Evolutionary conservation across 2,888 invertebrate genomes (phyloP).

Genomic region (Idaea biselata): DNA sequence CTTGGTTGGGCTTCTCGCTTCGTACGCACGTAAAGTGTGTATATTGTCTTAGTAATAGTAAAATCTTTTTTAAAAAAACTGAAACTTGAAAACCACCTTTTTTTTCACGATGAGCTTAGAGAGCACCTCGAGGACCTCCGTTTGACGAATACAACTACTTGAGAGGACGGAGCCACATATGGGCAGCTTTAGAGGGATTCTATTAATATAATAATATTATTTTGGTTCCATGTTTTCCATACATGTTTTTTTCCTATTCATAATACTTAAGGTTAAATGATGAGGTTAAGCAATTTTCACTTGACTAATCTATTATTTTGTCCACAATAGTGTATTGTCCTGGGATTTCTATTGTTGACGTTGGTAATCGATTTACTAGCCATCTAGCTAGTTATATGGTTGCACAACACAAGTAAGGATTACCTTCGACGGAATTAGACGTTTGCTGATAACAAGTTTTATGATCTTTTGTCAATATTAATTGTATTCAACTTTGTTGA

Average conservation of each 20-base stretch:
- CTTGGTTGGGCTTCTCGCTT: too few relatives aligned
- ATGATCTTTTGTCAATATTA: background rate
- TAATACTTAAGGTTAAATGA: background rate
- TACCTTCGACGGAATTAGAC: background rate
- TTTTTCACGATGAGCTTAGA: too few relatives aligned
- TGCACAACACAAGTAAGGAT: background rate
- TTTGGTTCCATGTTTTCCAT: background rate
- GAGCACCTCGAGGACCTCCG: too few relatives aligned
- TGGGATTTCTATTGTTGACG: slow-evolving; percentile 18
- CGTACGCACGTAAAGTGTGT: too few relatives aligned
- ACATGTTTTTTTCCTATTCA: background rate
- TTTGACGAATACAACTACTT: too few relatives aligned
- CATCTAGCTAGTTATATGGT: background rate
- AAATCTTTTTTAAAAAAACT: too few relatives aligned
- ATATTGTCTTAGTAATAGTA: too few relatives aligned
- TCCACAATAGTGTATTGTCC: slow-evolving; percentile 23
- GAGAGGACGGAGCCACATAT: too few relatives aligned
- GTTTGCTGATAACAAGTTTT: background rate
- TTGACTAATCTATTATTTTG: slow-evolving; percentile 5
- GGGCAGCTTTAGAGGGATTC: too few relatives aligned
- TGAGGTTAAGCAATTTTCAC: background rate
- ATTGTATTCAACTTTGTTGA: background rate
- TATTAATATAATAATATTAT: too few relatives aligned
- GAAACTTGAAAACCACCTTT: too few relatives aligned
- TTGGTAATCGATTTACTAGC: slow-evolving; percentile 12